Conservation (phyloP, 2,113 vertebrate genomes). For the Fukomys damarensis region DNA sequence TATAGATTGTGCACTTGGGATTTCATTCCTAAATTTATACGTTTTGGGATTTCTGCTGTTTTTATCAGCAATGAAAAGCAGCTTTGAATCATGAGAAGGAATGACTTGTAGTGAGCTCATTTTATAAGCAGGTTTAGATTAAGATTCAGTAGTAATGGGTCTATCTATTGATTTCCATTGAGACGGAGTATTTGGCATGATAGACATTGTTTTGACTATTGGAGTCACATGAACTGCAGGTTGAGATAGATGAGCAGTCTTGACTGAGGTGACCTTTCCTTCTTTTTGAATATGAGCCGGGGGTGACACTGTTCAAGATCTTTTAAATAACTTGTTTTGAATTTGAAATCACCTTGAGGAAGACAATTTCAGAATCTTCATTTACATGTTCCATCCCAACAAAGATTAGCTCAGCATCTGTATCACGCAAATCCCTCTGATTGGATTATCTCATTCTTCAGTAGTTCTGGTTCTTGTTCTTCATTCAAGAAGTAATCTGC, state of each 20-base stretch:
- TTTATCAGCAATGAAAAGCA: neutral
- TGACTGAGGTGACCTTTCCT: neutral
- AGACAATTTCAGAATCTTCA: conserved; percentile 18
- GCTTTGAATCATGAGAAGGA: neutral
- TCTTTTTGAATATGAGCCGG: neutral
- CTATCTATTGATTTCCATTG: neutral
- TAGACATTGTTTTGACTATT: accelerated
- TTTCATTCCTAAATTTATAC: neutral
- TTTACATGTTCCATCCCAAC: neutral
- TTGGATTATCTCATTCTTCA: neutral
- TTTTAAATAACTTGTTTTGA: conserved; percentile 31
- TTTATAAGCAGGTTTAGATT: neutral
- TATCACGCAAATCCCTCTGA: neutral
- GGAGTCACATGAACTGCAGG: neutral
- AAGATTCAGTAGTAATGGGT: neutral
- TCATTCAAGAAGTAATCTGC: neutral
- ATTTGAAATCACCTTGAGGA: conserved; percentile 1
- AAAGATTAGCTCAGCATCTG: neutral
- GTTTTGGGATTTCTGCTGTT: neutral
- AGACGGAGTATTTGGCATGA: neutral
- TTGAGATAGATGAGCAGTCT: neutral
- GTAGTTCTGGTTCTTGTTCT: neutral
- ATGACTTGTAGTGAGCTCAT: neutral
- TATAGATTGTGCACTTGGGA: neutral
- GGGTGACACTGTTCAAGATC: conserved; percentile 52